Evolutionary conservation across 1,140 invertebrate species (phyloP).

Genomic region (Drosophila baimaii): DNA sequence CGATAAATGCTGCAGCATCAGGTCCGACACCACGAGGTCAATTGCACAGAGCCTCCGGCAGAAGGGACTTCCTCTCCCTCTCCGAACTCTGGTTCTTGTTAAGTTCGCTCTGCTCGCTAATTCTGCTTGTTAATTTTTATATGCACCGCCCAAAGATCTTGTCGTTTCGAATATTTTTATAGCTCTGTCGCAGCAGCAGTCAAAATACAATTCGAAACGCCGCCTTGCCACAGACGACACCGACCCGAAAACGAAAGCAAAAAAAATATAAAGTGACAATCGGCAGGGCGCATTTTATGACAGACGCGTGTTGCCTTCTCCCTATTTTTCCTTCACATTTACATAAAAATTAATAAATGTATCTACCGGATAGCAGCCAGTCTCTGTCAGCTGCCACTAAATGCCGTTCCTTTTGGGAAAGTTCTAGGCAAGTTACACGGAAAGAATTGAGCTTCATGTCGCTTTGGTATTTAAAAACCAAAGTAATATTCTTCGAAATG

Average conservation of each 20-base stretch:
- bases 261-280: conserved; percentile 56
- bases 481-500: background rate
- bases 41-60: conserved; percentile 41
- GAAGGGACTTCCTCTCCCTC: conserved; percentile 2
- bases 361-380: conserved; percentile 57
- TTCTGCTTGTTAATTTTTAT: conserved; percentile 57
- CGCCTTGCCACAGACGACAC: conserved; percentile 25
- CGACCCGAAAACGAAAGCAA: conserved; percentile 35
- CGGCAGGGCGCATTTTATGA: conserved; percentile 63
- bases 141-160: conserved; percentile 47
- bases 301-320: conserved; percentile 58
- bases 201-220: conserved; percentile 66
- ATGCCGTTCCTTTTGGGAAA: conserved; percentile 59
- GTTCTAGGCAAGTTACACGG: conserved; percentile 47
- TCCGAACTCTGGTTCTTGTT: conserved; percentile 24
- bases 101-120: conserved; percentile 50
- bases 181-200: conserved; percentile 53
- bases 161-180: conserved; percentile 75
- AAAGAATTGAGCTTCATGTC: background rate
- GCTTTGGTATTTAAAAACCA: background rate
- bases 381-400: conserved; percentile 41
- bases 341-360: conserved; percentile 75
- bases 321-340: conserved; percentile 43
- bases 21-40: conserved; percentile 58
- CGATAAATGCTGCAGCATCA: conserved; percentile 27